phyloP scores from a whole-genome alignment of 2,113 vertebrate genomes.

The Grammomys surdaster region DNA sequence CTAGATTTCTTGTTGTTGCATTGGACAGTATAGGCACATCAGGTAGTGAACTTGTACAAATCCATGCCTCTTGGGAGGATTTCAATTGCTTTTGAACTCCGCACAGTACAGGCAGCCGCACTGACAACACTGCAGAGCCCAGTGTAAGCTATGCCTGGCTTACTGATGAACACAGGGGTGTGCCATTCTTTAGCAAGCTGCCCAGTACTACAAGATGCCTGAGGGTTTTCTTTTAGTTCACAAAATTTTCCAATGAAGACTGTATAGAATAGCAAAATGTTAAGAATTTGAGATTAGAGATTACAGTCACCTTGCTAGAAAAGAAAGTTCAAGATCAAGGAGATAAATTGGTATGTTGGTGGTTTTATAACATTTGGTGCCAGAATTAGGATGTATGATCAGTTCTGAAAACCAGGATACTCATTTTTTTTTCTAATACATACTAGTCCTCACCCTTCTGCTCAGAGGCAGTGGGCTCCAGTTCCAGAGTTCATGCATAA shows the following conservation, averaged over 20 bases:
- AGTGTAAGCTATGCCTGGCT: no score
- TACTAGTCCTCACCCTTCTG: not conserved
- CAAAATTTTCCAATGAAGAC: not conserved
- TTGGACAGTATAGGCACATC: not conserved
- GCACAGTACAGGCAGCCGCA: not conserved
- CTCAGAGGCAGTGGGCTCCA: not conserved
- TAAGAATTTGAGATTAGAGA: not conserved
- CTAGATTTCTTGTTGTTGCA: not conserved
- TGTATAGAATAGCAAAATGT: not conserved
- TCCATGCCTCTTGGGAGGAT: not conserved
- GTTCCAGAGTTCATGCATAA: not conserved
- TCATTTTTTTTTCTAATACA: not conserved
- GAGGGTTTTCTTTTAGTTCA: conserved; percentile 1
- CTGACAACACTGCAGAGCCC: not conserved
- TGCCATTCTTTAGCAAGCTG: not conserved
- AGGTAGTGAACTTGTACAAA: not conserved
- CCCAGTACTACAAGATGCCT: not conserved
- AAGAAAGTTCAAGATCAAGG: not conserved
- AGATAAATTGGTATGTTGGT: not conserved
- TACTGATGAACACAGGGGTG: not conserved
- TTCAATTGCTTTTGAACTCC: not conserved
- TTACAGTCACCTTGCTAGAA: not conserved
- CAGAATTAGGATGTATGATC: not conserved
- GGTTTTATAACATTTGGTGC: not conserved
- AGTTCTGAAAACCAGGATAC: not conserved